Conservation (phyloP, 2,888 invertebrate species). For the Thalpophila matura region DNA sequence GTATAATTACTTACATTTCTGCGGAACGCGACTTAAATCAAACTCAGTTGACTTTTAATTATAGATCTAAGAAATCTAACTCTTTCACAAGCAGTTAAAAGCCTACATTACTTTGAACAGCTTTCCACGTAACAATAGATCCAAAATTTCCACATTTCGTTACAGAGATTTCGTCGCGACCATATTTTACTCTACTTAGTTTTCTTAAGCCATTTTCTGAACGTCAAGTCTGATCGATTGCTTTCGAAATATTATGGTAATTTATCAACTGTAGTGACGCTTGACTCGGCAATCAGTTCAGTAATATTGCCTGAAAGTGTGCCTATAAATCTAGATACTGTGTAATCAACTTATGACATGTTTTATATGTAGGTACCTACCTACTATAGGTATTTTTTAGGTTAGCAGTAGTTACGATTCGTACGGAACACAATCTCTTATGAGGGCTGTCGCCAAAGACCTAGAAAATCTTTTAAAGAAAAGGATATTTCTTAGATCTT, state of each 20-base stretch:
- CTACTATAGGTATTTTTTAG: no score
- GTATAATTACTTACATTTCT: not conserved
- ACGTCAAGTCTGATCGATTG: slow-evolving; percentile 64
- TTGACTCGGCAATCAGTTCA: slow-evolving; percentile 53
- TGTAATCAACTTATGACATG: slow-evolving; percentile 2
- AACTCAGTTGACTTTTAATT: not conserved
- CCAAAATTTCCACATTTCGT: slow-evolving; percentile 14
- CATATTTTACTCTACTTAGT: slow-evolving; percentile 29
- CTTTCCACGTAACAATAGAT: not conserved
- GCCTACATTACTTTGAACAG: slow-evolving; percentile 12
- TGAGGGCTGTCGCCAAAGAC: no score
- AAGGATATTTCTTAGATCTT: no score
- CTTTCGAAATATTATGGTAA: slow-evolving; percentile 61
- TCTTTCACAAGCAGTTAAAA: not conserved
- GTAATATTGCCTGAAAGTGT: slow-evolving; percentile 42
- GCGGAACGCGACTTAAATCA: not conserved
- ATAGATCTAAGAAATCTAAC: not conserved
- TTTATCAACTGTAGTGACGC: slow-evolving; percentile 60
- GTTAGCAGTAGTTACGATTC: no score
- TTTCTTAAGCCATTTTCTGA: slow-evolving; percentile 44
- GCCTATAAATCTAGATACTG: slow-evolving; percentile 30
- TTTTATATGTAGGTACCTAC: no score
- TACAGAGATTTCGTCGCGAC: not conserved
- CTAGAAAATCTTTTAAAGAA: no score
- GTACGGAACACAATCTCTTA: no score